Evolutionary conservation across 1,140 invertebrate genomes (phyloP).

Genomic region (Drosophila miranda): DNA sequence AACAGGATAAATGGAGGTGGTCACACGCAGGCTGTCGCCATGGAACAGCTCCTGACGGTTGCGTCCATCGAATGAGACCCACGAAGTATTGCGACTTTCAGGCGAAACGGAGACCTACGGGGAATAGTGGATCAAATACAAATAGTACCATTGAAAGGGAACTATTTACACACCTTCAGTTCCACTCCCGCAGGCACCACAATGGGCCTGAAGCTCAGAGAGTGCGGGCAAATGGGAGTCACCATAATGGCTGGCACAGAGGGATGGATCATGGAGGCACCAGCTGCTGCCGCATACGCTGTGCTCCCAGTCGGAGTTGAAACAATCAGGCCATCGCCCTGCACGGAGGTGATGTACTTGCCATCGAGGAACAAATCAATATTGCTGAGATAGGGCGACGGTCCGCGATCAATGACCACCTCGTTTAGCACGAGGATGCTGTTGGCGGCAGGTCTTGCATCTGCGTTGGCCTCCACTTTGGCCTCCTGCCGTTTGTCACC

Average conservation of each 20-base stretch:
- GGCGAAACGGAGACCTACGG: conserved; percentile 95
- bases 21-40: conserved; percentile 96
- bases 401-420: conserved; percentile 97
- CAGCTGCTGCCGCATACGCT: conserved; percentile 98
- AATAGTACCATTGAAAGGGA: background rate
- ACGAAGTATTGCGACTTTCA: conserved; percentile 96
- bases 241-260: conserved; percentile 98
- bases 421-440: conserved; percentile 91
- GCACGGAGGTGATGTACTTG: conserved; percentile 97
- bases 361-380: conserved; percentile 98
- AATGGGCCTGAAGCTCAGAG: conserved; percentile 96
- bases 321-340: conserved; percentile 97
- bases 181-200: conserved; percentile 98
- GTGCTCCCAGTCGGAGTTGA: conserved; percentile 98
- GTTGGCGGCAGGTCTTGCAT: conserved; percentile 23
- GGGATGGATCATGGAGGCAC: conserved; percentile 98
- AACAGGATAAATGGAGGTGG: conserved; percentile 97
- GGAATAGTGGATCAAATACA: conserved; percentile 41
- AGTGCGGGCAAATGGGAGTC: conserved; percentile 98
- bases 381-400: conserved; percentile 96
- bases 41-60: conserved; percentile 95
- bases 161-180: conserved; percentile 88
- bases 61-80: conserved; percentile 98
- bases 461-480: conserved; percentile 26
- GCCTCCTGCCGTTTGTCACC: conserved; percentile 76